Evolutionary conservation across 2,113 vertebrate genomes (phyloP), one percentile per base, ranked within the genome.

Genomic region (Gasterosteus aculeatus): DNA sequence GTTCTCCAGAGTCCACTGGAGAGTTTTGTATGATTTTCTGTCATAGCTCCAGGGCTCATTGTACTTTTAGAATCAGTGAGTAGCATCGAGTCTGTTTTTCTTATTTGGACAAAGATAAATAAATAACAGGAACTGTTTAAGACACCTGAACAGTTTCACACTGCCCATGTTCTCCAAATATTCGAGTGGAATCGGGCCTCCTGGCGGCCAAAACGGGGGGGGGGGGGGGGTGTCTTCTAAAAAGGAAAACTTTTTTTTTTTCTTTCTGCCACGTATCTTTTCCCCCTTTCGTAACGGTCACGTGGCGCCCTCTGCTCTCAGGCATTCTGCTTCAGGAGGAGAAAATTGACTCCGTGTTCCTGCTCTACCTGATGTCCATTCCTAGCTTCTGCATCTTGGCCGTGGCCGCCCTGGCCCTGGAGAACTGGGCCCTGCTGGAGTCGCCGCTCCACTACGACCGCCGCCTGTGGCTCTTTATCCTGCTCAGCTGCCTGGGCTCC

Each of bases 301-400:
- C 57, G 35, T 29, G 1, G 3, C 7, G 64, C 46, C 74, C 7
- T 60, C 46, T 80, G 67, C 75, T 57, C 16, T 58, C 86, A 99
- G 98, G 97, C 87, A 95, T 95, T 80, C 92, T 99, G 78, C 94
- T 99, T 18, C 97, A 97, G 90, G 97, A 99, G 73, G 96, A 96
- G 84, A 96, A 89, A 54, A 96, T 99, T 91, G 96, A 97, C 0
- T 96, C 96, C 0, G 94, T 97, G 71, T 95, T 95, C 58, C 93
- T 99, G 91, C 95, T 99, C 60, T 96, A 98, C 71, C 92, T 97
- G 92, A 99, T 97, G 75, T 96, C 98, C 58, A 94, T 99, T 85
- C 98, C 98, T 78, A 99, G 98, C 41, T 99, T 99, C 75, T 96
- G 94, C 90, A 96, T 99, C 92, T 92, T 99, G 80, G 92, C 95